Conservation (phyloP, 2,797 vertebrate species). For the Prionace glauca region DNA sequence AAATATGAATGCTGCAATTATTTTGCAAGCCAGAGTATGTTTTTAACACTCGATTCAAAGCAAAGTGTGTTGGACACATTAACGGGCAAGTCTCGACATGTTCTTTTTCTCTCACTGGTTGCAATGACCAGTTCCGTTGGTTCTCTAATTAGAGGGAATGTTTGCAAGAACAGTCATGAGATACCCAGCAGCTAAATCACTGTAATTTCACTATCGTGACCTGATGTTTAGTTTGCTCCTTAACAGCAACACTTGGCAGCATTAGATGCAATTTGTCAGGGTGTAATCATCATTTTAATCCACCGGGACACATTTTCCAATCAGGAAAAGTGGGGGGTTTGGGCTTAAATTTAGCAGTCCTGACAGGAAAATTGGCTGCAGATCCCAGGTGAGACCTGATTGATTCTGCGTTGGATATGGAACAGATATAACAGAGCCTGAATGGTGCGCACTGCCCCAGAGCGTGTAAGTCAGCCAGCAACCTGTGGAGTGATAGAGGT, state of each 20-base stretch:
- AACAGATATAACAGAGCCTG: not conserved
- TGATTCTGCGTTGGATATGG: not conserved
- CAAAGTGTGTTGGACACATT: no score
- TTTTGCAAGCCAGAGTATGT: not conserved
- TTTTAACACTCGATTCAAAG: not conserved
- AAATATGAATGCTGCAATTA: not conserved
- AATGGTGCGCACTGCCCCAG: not conserved
- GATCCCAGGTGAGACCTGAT: not conserved
- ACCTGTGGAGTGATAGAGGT: not conserved
- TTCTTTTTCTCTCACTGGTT: not conserved
- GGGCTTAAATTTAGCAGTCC: not conserved
- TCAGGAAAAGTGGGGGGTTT: not conserved
- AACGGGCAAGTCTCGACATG: slow-evolving; percentile 35
- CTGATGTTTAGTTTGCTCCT: not conserved
- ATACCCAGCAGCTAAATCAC: not conserved
- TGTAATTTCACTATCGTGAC: not conserved
- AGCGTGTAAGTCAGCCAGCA: not conserved
- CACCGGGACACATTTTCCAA: not conserved
- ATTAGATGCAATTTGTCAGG: not conserved
- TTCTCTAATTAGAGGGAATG: not conserved
- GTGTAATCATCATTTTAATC: not conserved
- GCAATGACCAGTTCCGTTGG: not conserved
- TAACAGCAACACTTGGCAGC: not conserved
- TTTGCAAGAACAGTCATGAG: not conserved
- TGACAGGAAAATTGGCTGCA: not conserved